Conservation (phyloP, 2,797 vertebrate species). For the Thalassophryne amazonica region DNA sequence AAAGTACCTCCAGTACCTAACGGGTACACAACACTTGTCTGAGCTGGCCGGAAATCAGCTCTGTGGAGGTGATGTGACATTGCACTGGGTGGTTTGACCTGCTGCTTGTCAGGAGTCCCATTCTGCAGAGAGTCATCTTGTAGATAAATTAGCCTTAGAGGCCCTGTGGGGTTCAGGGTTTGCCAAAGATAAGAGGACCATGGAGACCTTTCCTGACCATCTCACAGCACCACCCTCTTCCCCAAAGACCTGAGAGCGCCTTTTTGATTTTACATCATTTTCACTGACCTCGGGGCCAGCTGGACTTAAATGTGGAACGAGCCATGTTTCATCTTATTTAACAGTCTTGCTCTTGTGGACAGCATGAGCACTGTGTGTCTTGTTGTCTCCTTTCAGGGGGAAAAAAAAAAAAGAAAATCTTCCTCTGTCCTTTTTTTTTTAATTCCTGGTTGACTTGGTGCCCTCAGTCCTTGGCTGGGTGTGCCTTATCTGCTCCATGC, state of each 20-base stretch:
- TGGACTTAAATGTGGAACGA: conserved; percentile 32
- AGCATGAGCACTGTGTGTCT: conserved; percentile 35
- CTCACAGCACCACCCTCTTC: conserved; percentile 31
- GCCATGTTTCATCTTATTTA: conserved; percentile 43
- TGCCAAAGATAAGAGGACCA: conserved; percentile 58
- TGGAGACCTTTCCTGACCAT: conserved; percentile 48
- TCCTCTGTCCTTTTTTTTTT: conserved; percentile 36
- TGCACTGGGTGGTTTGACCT: conserved; percentile 48
- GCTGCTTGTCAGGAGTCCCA: conserved; percentile 28
- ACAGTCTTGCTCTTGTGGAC: conserved; percentile 21
- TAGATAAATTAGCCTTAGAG: conserved; percentile 50
- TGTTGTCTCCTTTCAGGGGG: conserved; percentile 52
- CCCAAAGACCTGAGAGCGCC: conserved; percentile 25
- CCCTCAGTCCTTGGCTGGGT: conserved; percentile 73
- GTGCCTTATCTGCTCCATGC: conserved; percentile 74
- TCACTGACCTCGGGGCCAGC: conserved; percentile 53
- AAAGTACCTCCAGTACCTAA: conserved; percentile 34
- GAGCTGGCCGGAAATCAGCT: conserved; percentile 15
- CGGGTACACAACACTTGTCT: conserved; percentile 11
- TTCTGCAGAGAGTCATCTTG: conserved; percentile 43
- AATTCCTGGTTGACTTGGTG: conserved; percentile 69
- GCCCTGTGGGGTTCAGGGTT: conserved; percentile 51
- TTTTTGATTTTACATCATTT: conserved; percentile 32
- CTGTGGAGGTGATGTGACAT: conserved; percentile 25
- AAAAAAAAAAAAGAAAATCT: conserved; percentile 49